phyloP scores from a whole-genome alignment of 2,888 invertebrate genomes.

The Scaptomyza flava region DNA sequence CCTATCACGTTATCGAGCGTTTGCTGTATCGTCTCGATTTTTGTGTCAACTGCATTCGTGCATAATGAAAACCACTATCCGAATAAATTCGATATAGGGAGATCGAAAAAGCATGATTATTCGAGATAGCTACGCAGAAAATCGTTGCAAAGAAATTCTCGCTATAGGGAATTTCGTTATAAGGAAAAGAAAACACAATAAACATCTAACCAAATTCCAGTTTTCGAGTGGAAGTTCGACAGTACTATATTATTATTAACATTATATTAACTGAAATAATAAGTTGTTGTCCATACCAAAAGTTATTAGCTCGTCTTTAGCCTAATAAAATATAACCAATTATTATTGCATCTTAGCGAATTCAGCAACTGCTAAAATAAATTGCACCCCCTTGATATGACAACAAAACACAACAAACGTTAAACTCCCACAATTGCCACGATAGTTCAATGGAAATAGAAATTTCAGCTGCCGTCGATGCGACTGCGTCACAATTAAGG shows the following conservation, averaged over 20 bases:
- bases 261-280: background rate
- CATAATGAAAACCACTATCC: no score
- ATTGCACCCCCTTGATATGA: constrained; percentile 11
- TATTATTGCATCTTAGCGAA: constrained; percentile 24
- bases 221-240: no score
- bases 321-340: background rate
- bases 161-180: no score
- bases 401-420: constrained; percentile 34
- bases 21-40: no score
- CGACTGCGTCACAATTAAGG: constrained; percentile 72
- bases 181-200: no score
- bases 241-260: background rate
- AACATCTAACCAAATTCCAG: no score
- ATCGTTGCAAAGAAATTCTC: no score
- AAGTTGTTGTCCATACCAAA: background rate
- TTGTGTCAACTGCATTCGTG: no score
- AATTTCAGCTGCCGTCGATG: constrained; percentile 64
- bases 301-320: background rate
- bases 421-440: constrained; percentile 67
- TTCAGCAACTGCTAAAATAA: constrained; percentile 24
- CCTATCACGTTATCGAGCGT: no score
- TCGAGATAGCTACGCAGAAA: no score
- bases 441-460: constrained; percentile 50
- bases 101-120: no score
- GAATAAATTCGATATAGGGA: no score